These are phyloP conservation scores for Ptilorrhoa leucosticta DNA, from an alignment of 2,113 vertebrate species.

Conservation along the genomic window DNA sequence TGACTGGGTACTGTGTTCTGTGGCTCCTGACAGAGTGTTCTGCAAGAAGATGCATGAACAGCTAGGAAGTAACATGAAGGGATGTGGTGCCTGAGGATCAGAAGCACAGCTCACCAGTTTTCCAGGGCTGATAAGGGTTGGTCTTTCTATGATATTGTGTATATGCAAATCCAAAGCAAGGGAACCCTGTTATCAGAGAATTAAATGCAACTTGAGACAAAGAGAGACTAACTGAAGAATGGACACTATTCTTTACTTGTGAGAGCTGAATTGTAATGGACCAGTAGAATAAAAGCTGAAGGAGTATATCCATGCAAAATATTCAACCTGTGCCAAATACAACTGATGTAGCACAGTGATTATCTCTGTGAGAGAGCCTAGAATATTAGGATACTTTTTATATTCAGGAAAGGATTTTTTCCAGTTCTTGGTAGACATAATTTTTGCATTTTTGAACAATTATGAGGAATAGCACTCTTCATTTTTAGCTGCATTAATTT, in stretches of 20 bases:
- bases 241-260: neutral
- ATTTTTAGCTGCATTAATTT: neutral
- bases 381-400: neutral
- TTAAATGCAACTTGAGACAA: neutral
- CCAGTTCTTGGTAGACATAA: neutral
- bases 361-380: neutral
- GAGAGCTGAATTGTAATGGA: neutral
- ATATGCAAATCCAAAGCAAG: neutral
- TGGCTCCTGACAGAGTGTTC: neutral
- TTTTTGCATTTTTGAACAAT: neutral
- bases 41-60: neutral
- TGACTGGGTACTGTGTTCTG: neutral
- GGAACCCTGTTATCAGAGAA: neutral
- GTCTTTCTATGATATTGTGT: neutral
- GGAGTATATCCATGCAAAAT: neutral
- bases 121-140: neutral
- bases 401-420: neutral
- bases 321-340: neutral
- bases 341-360: neutral
- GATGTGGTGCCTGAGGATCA: neutral
- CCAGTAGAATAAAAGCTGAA: neutral
- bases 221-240: neutral
- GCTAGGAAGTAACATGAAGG: neutral
- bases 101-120: neutral
- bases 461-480: neutral